phyloP scores from a whole-genome alignment of 2,113 vertebrate species.

The Colinus virginianus region DNA sequence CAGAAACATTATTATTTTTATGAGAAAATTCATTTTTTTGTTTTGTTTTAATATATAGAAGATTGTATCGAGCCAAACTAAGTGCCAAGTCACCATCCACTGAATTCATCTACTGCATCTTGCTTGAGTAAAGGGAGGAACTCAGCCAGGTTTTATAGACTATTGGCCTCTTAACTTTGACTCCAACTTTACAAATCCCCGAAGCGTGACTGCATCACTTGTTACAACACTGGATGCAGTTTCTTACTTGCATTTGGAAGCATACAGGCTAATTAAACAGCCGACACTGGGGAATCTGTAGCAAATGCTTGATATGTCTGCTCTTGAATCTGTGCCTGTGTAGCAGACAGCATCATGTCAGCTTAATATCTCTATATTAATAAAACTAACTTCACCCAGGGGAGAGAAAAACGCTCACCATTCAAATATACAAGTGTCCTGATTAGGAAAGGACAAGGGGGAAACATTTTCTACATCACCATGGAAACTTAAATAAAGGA shows the following conservation, averaged over 20 bases:
- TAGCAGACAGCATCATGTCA: slow-evolving; percentile 36
- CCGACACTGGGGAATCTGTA: slow-evolving; percentile 40
- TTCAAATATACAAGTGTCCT: slow-evolving; percentile 46
- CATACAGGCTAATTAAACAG: not conserved
- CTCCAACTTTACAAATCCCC: slow-evolving; percentile 20
- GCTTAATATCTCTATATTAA: slow-evolving; percentile 43
- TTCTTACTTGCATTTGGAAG: slow-evolving; percentile 26
- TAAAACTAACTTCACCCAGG: slow-evolving; percentile 54
- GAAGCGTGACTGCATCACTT: not conserved
- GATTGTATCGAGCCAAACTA: not conserved
- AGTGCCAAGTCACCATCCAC: not conserved
- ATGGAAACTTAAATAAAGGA: slow-evolving; percentile 72
- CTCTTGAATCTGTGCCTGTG: slow-evolving; percentile 34
- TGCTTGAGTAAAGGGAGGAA: not conserved
- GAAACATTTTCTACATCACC: slow-evolving; percentile 53
- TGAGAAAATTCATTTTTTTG: not conserved
- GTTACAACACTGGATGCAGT: not conserved
- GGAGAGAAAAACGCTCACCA: slow-evolving; percentile 32
- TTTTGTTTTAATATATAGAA: not conserved
- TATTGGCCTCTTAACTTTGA: slow-evolving; percentile 21
- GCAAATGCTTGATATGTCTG: not conserved
- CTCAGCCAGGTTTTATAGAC: not conserved
- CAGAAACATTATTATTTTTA: not conserved
- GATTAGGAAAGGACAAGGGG: slow-evolving; percentile 65
- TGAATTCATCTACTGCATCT: not conserved